Percentiles rank a stretch among this genome's conserved stretches.
phyloP scores from a whole-genome alignment of 1,140 invertebrate genomes.

The Galleria mellonella region DNA sequence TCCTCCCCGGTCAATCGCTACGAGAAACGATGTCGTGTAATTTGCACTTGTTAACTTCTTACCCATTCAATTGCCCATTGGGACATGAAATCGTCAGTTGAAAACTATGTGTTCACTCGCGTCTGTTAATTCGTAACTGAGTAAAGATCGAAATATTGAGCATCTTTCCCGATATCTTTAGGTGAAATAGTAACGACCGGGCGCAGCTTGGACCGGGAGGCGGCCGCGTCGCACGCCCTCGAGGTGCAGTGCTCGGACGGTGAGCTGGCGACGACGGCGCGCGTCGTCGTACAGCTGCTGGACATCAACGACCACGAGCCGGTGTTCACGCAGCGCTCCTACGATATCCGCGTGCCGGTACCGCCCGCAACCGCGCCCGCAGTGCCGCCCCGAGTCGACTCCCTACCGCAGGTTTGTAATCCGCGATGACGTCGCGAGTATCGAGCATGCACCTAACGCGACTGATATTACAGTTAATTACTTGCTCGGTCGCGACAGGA shows the following conservation, averaged over 20 bases:
- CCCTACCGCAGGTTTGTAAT: slow-evolving; percentile 21
- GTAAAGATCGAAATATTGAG: too few relatives aligned
- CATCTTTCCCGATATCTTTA: too few relatives aligned
- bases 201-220: slow-evolving; percentile 89
- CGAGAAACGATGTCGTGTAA: slow-evolving; percentile 92
- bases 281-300: slow-evolving; percentile 86
- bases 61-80: too few relatives aligned
- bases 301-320: slow-evolving; percentile 92
- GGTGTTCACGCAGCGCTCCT: slow-evolving; percentile 86
- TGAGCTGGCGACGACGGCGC: slow-evolving; percentile 87
- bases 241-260: slow-evolving; percentile 91
- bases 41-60: slow-evolving; percentile 94
- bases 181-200: slow-evolving; percentile 88
- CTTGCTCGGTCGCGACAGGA: too few relatives aligned
- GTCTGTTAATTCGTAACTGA: too few relatives aligned
- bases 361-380: slow-evolving; percentile 16
- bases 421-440: neutral
- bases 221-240: slow-evolving; percentile 87
- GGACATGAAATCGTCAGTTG: too few relatives aligned
- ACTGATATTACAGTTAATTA: too few relatives aligned
- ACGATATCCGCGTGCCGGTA: slow-evolving; percentile 86
- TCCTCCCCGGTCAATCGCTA: slow-evolving; percentile 89
- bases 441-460: too few relatives aligned
- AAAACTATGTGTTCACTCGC: too few relatives aligned
- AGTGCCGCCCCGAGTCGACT: neutral